Evolutionary conservation across 1,140 invertebrate genomes (phyloP).

Genomic region (Sarcophaga bullata): DNA sequence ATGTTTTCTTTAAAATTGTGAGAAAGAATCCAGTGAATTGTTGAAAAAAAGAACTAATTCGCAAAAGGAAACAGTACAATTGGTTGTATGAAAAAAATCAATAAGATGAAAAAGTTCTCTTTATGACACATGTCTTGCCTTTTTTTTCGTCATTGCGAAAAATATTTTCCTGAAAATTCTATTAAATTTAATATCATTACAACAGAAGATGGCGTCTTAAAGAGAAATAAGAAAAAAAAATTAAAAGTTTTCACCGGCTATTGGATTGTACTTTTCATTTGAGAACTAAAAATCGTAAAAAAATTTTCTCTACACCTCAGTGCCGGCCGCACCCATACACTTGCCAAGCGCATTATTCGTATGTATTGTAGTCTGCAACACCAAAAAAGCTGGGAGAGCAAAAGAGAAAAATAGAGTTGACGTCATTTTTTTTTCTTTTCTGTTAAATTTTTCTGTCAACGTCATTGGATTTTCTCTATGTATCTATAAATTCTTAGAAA

Average conservation of each 20-base stretch:
- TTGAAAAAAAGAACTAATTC: slow-evolving; percentile 24
- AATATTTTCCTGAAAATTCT: too few species aligned
- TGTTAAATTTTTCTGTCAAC: not conserved
- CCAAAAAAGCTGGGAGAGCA: not conserved
- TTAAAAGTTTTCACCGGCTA: too few species aligned
- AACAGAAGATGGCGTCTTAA: not conserved
- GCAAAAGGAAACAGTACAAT: slow-evolving; percentile 29
- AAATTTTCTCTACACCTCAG: slow-evolving; percentile 29
- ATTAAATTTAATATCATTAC: too few species aligned
- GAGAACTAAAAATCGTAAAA: not conserved
- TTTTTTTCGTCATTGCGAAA: too few species aligned
- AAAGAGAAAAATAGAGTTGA: slow-evolving; percentile 13
- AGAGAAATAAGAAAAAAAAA: not conserved
- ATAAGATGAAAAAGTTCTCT: not conserved
- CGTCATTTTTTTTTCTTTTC: slow-evolving; percentile 36
- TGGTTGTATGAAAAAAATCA: not conserved
- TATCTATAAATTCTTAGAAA: not conserved
- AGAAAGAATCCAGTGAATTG: not conserved
- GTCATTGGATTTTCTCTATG: not conserved
- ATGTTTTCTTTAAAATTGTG: too few species aligned
- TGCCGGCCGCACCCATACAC: slow-evolving; percentile 29
- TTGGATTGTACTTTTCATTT: too few species aligned
- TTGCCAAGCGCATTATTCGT: not conserved
- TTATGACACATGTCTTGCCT: too few species aligned
- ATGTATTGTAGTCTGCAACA: too few species aligned